Base-by-base conservation (phyloP, 2,113 vertebrate species). In the Petrocephalus microphthalmus region DNA sequence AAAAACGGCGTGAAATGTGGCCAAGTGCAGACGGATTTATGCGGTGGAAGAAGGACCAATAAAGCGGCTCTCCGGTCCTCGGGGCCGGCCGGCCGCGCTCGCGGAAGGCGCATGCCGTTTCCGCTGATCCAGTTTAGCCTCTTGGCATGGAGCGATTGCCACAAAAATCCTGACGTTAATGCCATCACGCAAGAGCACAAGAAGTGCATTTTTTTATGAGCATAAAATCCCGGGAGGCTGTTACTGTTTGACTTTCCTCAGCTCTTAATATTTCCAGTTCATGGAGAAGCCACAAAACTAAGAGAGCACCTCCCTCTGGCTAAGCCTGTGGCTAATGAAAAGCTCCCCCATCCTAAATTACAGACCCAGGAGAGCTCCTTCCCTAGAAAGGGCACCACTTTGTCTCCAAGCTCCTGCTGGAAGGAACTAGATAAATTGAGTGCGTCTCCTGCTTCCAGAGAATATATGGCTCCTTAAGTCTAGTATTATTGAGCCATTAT, bases 221-320 rank as follows among this genome's bases (percentile, higher is more conserved):
- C 25, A 11, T 4, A 42, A 29, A 53, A 87, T 47, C 19, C 52
- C 19, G n/a, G 13, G 10, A 15, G 17, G 88, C 57, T 89, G 92
- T 87, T 89, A 92, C 93, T 94, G 94, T 83, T 52, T 88, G 87
- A 92, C 91, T 93, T 93, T 91, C 78, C 45, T 90, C 89, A 90
- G 91, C 64, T 88, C 91, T 91, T 90, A 93, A 94, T 92, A 90
- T 89, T 90, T 91, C 51, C 89, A 25, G 91, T 93, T 94, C 94
- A 95, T 95, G 93, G 92, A 93, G 88, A 78, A 22, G 85, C 90
- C 53, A 87, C 85, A 89, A 78, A 29, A 91, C 90, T 91, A 91
- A 49, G 87, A 88, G 89, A 89, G 82, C 84, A 90, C 92, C 93
- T 93, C 93, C 92, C 85, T 81, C 86, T 42, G 60, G 83, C 54